Evolutionary conservation across 2,888 invertebrate species (phyloP).

Genomic region (Allophyes oxyacanthae): DNA sequence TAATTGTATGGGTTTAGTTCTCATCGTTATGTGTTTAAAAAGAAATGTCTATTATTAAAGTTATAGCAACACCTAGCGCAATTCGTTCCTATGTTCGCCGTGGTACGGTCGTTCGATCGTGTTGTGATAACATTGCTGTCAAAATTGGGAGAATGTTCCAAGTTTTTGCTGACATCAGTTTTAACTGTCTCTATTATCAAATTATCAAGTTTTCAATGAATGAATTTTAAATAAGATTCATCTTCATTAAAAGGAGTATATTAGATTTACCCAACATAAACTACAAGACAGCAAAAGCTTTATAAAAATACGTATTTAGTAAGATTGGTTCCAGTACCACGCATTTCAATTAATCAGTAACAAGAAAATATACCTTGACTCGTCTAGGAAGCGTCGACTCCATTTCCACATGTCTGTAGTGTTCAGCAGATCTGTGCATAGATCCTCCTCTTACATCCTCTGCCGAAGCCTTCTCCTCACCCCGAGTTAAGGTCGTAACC

Average conservation of each 20-base stretch:
- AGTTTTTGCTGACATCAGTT: no score
- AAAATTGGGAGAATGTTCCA: conserved; percentile 13
- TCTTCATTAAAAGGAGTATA: no score
- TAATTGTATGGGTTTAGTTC: conserved; percentile 41
- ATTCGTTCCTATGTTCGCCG: no score
- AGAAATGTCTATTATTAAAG: conserved; percentile 25
- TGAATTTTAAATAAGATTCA: no score
- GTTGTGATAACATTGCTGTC: conserved; percentile 14
- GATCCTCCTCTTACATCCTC: conserved; percentile 92
- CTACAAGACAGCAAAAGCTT: conserved; percentile 13
- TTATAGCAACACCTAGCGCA: no score
- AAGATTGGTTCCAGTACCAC: not conserved
- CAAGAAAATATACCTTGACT: conserved; percentile 92
- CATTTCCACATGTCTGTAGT: conserved; percentile 89
- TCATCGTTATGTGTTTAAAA: conserved; percentile 27
- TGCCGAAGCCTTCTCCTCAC: conserved; percentile 93
- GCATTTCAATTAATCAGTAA: conserved; percentile 13
- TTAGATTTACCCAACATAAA: no score
- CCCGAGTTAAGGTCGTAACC: conserved; percentile 96
- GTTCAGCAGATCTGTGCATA: conserved; percentile 88
- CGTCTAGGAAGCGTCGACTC: conserved; percentile 91
- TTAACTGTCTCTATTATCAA: not conserved
- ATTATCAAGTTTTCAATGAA: no score
- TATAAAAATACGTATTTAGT: conserved; percentile 3
- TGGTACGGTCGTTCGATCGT: no score